Evolutionary conservation across 92 coral and sea anemone species (phyloP).

Genomic region (Phenganax stokvisi): DNA sequence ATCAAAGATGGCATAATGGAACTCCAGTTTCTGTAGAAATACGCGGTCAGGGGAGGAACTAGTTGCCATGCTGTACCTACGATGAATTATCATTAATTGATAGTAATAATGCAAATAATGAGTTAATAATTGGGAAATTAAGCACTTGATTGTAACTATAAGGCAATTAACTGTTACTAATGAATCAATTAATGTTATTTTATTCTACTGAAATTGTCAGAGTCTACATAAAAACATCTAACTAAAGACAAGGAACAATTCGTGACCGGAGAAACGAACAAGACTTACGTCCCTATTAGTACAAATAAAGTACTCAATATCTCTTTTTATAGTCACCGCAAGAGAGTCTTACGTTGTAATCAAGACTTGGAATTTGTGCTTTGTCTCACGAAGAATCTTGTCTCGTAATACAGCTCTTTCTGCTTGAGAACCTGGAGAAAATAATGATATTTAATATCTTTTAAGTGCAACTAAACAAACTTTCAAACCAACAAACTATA

Average conservation of each 20-base stretch:
- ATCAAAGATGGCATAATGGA: constrained; percentile 73
- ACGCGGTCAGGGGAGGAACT: constrained; percentile 55
- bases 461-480: too few relatives aligned
- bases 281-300: too few relatives aligned
- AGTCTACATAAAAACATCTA: too few relatives aligned
- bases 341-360: constrained; percentile 60
- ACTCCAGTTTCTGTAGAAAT: constrained; percentile 60
- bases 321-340: too few relatives aligned
- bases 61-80: constrained; percentile 56
- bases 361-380: constrained; percentile 48
- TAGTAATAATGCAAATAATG: too few relatives aligned
- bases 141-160: not conserved
- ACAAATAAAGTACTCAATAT: too few relatives aligned
- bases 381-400: constrained; percentile 29
- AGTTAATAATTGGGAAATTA: too few relatives aligned
- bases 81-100: not conserved
- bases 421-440: constrained; percentile 47
- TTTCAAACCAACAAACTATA: not conserved
- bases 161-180: not conserved
- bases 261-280: too few relatives aligned
- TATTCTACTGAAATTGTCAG: not conserved
- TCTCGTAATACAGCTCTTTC: constrained; percentile 50
- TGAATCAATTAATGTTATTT: not conserved
- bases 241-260: too few relatives aligned
- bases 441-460: not conserved